phyloP scores from a whole-genome alignment of 2,888 invertebrate species.

The Ceraclea dissimilis region DNA sequence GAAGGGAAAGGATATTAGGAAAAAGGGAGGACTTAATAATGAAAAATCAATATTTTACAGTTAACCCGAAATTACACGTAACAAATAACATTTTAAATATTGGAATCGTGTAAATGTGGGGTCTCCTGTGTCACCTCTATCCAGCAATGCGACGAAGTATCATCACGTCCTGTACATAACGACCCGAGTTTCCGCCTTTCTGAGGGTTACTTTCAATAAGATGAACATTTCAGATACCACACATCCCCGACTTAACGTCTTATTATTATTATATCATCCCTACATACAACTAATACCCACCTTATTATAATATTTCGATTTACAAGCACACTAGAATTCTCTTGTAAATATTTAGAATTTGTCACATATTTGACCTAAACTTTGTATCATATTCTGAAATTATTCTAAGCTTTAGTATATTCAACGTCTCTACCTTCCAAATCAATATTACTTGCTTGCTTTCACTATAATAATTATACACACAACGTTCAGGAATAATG shows the following conservation, averaged over 20 bases:
- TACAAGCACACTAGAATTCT: background rate
- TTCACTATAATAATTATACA: too few species aligned
- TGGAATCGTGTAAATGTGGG: too few species aligned
- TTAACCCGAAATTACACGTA: too few species aligned
- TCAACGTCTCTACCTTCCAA: too few species aligned
- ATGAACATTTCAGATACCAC: constrained; percentile 4
- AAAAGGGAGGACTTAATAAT: too few species aligned
- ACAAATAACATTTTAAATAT: too few species aligned
- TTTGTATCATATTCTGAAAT: background rate
- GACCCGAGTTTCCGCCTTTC: background rate
- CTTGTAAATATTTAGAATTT: background rate
- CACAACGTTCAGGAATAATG: too few species aligned
- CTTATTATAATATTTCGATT: too few species aligned
- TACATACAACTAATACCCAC: too few species aligned
- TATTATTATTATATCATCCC: background rate
- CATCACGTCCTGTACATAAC: background rate
- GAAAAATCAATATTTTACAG: too few species aligned
- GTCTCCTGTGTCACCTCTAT: background rate
- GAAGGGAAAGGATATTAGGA: too few species aligned
- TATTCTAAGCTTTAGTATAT: background rate
- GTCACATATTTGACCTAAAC: constrained; percentile 1
- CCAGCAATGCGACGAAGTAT: background rate
- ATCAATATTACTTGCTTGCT: too few species aligned
- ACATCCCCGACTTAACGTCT: background rate
- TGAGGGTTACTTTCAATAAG: constrained; percentile 2